Evolutionary conservation across 2,797 vertebrate species (phyloP).

Genomic region (Pseudomugil tenellus): DNA sequence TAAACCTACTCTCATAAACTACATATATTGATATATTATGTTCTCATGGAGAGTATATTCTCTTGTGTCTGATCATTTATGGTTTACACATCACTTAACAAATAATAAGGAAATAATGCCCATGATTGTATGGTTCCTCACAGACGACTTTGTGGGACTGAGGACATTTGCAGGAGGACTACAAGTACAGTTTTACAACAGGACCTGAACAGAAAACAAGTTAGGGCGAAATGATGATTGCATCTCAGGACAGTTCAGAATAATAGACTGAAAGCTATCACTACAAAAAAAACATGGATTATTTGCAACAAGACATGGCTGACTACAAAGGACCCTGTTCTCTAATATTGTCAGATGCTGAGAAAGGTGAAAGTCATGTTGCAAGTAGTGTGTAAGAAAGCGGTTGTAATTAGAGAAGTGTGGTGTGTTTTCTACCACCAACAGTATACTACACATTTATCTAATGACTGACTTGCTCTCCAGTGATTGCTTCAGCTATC

Average conservation of each 20-base stretch:
- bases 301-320: too few relatives aligned
- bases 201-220: conserved; percentile 14
- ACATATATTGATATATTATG: conserved; percentile 2
- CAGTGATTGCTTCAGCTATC: not conserved
- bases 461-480: not conserved
- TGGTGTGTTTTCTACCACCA: too few relatives aligned
- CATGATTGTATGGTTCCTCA: not conserved
- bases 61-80: not conserved
- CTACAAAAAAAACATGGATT: too few relatives aligned
- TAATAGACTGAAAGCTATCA: too few relatives aligned
- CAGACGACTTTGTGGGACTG: not conserved
- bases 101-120: not conserved
- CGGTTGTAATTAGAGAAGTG: not conserved
- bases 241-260: too few relatives aligned
- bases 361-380: not conserved
- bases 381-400: not conserved
- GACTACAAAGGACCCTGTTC: not conserved
- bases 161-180: conserved; percentile 9
- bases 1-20: not conserved
- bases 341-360: not conserved
- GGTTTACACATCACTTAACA: not conserved
- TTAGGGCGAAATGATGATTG: too few relatives aligned
- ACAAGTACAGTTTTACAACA: conserved; percentile 21
- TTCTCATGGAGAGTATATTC: not conserved
- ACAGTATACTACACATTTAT: not conserved